phyloP scores from a whole-genome alignment of 92 coral and sea anemone genomes.

The Epizoanthus rinbou region DNA sequence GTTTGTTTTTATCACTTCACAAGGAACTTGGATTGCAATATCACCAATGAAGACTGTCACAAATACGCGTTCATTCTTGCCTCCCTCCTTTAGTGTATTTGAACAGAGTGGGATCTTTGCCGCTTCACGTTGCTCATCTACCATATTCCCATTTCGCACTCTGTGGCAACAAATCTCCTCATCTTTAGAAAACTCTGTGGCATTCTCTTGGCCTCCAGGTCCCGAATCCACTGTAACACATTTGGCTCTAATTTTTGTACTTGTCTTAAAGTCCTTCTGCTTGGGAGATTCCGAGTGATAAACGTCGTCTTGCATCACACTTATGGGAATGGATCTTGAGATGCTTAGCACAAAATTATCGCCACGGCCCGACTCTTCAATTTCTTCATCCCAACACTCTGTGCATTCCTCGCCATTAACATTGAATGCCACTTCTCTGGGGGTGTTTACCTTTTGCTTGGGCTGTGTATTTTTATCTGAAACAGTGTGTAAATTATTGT shows the following conservation, averaged over 20 bases:
- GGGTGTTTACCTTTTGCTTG: background rate
- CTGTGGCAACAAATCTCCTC: too few species aligned
- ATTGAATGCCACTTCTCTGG: constrained; percentile 18
- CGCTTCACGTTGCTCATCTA: background rate
- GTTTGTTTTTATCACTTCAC: constrained; percentile 2
- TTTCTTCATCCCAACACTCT: constrained; percentile 55
- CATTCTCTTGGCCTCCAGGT: background rate
- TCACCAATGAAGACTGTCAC: constrained; percentile 77
- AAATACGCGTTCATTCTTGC: constrained; percentile 32
- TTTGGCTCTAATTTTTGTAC: background rate
- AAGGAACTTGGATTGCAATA: constrained; percentile 79
- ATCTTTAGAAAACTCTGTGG: background rate
- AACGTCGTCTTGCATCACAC: constrained; percentile 47
- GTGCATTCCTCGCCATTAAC: constrained; percentile 29
- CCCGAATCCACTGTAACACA: background rate
- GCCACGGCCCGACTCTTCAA: constrained; percentile 13
- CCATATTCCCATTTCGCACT: too few species aligned
- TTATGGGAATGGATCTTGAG: constrained; percentile 35
- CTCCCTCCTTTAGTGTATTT: constrained; percentile 2
- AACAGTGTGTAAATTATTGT: background rate
- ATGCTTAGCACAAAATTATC: constrained; percentile 38
- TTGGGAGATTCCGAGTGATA: constrained; percentile 32
- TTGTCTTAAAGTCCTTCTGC: background rate
- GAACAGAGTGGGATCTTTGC: constrained; percentile 18
- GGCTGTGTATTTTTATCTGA: background rate